Conservation (phyloP, 2,797 vertebrate species). For the Catharus ustulatus region DNA sequence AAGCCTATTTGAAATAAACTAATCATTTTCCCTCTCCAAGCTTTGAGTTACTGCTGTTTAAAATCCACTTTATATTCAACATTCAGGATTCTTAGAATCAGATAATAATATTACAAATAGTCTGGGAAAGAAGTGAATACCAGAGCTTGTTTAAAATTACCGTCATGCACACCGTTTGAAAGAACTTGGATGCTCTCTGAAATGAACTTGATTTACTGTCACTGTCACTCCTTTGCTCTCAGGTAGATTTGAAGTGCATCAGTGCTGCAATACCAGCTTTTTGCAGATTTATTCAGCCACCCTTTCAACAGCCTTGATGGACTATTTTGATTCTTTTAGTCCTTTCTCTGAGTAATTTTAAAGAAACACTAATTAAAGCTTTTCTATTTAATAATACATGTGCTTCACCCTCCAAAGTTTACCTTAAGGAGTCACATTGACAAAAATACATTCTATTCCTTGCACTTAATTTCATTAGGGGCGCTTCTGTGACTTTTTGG, state of each 20-base stretch:
- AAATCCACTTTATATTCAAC: conserved; percentile 1
- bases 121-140: background rate
- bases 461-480: conserved; percentile 75
- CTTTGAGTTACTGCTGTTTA: conserved; percentile 25
- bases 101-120: background rate
- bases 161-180: background rate
- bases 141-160: conserved; percentile 30
- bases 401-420: conserved; percentile 56
- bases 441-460: conserved; percentile 72
- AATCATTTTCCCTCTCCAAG: background rate
- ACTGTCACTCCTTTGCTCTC: conserved; percentile 18
- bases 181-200: conserved; percentile 26
- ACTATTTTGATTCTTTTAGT: conserved; percentile 59
- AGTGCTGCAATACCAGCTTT: background rate
- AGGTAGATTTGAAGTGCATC: background rate
- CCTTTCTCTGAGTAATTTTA: conserved; percentile 60
- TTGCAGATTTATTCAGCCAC: conserved; percentile 24
- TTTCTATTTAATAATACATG: conserved; percentile 70
- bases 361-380: conserved; percentile 72
- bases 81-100: background rate
- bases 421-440: conserved; percentile 60
- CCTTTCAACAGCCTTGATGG: conserved; percentile 30
- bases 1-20: background rate
- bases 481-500: conserved; percentile 70
- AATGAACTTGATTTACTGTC: conserved; percentile 22